Evolutionary conservation across 2,797 vertebrate species (phyloP), one percentile per base, ranked within the genome.

Genomic region (Acipenser transmontanus): DNA sequence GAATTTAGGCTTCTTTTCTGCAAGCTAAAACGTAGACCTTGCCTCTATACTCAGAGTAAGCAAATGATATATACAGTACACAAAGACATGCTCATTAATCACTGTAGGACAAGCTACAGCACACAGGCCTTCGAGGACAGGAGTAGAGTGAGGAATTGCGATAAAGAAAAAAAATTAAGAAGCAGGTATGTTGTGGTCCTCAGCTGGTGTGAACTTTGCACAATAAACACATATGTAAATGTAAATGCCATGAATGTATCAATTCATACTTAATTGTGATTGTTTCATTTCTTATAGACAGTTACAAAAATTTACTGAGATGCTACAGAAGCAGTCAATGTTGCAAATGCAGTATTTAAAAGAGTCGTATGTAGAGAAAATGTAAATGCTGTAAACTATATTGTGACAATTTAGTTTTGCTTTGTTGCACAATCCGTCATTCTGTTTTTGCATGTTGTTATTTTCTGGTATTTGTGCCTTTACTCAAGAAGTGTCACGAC

Each of bases 401-500:
- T 12, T 67, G 70, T 76, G 67, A 67, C 70, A 73, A 72, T 72
- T 82, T 83, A 66, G 65, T 67, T 81, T 82, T 72, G 78, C 79
- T 81, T 72, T 76, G 69, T 78, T 78, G 76, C 84, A 81, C 79
- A 80, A 76, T 74, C 72, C 63, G 20, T 74, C 69, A 75, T 71
- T 70, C 73, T 0, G n/a, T 76, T 84, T 76, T 82, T 84, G 84
- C 80, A 87, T 83, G 73, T 84, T 81, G 73, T 74, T 47, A 78
- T 72, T 71, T 73, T 50, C 71, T 72, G 68, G 81, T 84, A 73
- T 69, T 78, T 73, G 88, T 90, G 87, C 88, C 89, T 90, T 90
- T 74, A 34, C 34, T 34, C 34, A 34, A 34, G 34, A 34, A 34
- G 34, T 34, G 34, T 73, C 70, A 66, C 69, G 81, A 71, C 73